Percentiles rank a stretch among this genome's conserved stretches.
phyloP scores from a whole-genome alignment of 2,113 vertebrate species.

The Rhinoptilus africanus region DNA sequence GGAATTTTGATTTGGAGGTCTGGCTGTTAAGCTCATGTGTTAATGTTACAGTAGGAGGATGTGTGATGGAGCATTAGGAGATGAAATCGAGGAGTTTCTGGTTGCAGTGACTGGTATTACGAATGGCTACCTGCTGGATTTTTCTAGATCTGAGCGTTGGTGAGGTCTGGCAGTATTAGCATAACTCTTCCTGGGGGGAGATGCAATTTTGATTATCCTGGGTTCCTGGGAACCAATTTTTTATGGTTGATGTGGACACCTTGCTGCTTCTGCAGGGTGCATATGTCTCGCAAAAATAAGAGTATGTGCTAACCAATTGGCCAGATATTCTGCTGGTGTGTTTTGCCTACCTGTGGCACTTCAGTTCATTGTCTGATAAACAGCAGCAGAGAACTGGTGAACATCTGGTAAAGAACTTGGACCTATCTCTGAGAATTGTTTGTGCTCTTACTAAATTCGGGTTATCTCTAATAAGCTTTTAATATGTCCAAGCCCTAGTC shows the following conservation, averaged over 20 bases:
- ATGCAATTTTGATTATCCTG: not conserved
- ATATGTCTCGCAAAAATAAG: not conserved
- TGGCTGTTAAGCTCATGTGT: not conserved
- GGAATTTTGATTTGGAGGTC: not conserved
- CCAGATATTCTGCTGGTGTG: not conserved
- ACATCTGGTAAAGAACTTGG: not conserved
- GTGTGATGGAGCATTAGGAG: not conserved
- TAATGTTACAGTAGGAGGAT: not conserved
- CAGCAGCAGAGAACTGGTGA: not conserved
- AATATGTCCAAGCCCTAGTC: not conserved
- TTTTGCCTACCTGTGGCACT: not conserved
- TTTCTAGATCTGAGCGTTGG: not conserved
- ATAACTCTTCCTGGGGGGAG: not conserved
- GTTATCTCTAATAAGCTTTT: not conserved
- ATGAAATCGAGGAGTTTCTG: not conserved
- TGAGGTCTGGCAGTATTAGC: not conserved
- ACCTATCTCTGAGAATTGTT: not conserved
- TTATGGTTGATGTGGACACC: not conserved
- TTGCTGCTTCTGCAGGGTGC: not conserved
- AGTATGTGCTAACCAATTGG: not conserved
- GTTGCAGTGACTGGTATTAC: not conserved
- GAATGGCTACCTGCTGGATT: not conserved
- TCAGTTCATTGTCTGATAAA: not conserved
- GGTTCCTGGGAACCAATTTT: not conserved
- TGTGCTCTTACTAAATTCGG: not conserved